phyloP scores from a whole-genome alignment of 2,888 invertebrate genomes.

The Itoplectis maculator region DNA sequence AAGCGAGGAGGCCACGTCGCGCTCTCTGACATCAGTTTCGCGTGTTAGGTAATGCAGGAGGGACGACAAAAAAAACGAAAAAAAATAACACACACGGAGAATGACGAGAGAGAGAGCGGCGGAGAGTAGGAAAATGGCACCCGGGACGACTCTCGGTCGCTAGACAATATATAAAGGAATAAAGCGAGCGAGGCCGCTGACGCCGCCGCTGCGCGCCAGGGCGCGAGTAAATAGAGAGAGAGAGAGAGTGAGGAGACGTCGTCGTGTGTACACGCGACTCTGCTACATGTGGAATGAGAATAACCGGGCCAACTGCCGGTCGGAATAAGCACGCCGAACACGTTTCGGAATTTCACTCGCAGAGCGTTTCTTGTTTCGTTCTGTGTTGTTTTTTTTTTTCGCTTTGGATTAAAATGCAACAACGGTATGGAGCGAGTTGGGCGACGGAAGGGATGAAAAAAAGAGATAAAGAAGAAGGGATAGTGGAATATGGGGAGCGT shows the following conservation, averaged over 20 bases:
- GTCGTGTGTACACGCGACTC: slow-evolving; percentile 9
- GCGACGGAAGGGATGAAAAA: slow-evolving; percentile 13
- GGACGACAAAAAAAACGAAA: slow-evolving; percentile 8
- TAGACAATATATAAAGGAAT: slow-evolving; percentile 31
- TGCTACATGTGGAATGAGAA: slow-evolving; percentile 29
- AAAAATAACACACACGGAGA: no score
- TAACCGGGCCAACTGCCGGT: slow-evolving; percentile 20
- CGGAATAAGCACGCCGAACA: slow-evolving; percentile 35
- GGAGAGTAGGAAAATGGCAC: slow-evolving; percentile 28
- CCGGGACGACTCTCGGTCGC: background rate
- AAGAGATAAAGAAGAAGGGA: background rate
- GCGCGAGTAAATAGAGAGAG: slow-evolving; percentile 16
- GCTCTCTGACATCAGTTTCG: slow-evolving; percentile 3
- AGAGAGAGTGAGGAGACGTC: no score
- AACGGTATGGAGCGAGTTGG: slow-evolving; percentile 15
- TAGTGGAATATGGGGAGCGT: background rate
- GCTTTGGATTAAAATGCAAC: slow-evolving; percentile 55
- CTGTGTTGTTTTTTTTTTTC: slow-evolving; percentile 18
- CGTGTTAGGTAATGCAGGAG: slow-evolving; percentile 38
- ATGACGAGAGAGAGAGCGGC: background rate
- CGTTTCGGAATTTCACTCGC: slow-evolving; percentile 55
- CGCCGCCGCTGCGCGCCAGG: no score
- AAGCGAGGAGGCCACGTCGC: slow-evolving; percentile 32
- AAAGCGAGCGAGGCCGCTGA: background rate
- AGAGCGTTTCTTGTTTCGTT: background rate